Percentiles rank a stretch among this genome's conserved stretches.
Evolutionary conservation across 2,888 invertebrate genomes (phyloP).

Genomic region (Zaprionus bogoriensis): DNA sequence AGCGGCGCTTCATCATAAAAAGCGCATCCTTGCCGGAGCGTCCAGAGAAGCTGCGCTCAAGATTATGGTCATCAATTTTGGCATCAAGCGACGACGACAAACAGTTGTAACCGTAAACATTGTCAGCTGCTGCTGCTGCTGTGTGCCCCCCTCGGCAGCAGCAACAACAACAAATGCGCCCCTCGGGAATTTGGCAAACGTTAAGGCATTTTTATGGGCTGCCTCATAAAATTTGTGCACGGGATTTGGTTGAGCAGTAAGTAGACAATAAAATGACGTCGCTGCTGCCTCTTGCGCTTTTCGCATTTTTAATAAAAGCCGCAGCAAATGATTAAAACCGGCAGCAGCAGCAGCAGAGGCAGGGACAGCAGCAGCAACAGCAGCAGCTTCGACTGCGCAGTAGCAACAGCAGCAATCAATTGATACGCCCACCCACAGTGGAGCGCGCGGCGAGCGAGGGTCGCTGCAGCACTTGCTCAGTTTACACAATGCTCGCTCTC

Average conservation of each 20-base stretch:
- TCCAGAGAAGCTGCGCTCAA: constrained; percentile 54
- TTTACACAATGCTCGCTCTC: constrained; percentile 23
- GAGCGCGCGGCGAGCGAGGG: constrained; percentile 52
- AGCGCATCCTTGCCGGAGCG: constrained; percentile 67
- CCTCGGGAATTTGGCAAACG: constrained; percentile 57
- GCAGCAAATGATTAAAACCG: constrained; percentile 70
- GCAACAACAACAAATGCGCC: constrained; percentile 68
- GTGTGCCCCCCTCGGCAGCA: constrained; percentile 11
- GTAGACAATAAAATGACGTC: constrained; percentile 78
- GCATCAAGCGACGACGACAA: constrained; percentile 73
- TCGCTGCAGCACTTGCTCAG: constrained; percentile 52
- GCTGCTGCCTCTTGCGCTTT: constrained; percentile 24
- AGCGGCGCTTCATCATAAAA: constrained; percentile 72
- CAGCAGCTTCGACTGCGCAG: constrained; percentile 31
- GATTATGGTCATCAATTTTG: constrained; percentile 81
- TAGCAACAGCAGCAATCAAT: constrained; percentile 61
- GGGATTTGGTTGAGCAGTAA: constrained; percentile 72
- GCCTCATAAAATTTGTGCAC: constrained; percentile 77
- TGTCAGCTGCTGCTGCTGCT: constrained; percentile 56
- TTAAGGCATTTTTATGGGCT: constrained; percentile 73
- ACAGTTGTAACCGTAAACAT: constrained; percentile 74
- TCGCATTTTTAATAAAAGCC: constrained; percentile 71
- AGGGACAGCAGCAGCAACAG: constrained; percentile 31
- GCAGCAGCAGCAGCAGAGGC: constrained; percentile 26
- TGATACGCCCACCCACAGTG: constrained; percentile 62